phyloP scores from a whole-genome alignment of 2,113 vertebrate species.

The Formicarius rufipectus region DNA sequence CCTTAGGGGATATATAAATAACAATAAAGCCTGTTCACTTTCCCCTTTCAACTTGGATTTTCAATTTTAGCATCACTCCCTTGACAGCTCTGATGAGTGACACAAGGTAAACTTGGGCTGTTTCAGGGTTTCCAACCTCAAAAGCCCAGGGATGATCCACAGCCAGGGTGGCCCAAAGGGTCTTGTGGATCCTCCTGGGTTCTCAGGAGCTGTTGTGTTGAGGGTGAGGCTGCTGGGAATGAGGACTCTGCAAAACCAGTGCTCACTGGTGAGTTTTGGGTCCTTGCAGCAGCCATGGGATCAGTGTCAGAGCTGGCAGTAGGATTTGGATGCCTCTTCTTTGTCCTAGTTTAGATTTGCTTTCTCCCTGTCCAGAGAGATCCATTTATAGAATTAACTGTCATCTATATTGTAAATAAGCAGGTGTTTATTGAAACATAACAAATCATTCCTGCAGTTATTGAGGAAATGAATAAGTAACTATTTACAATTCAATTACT shows the following conservation, averaged over 20 bases:
- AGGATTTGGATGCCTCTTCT: background rate
- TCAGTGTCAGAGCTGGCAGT: background rate
- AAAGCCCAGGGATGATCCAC: background rate
- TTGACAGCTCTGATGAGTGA: constrained; percentile 17
- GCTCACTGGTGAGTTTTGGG: background rate
- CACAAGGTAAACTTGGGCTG: background rate
- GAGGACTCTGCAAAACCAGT: background rate
- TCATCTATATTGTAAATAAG: constrained; percentile 5
- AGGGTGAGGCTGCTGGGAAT: background rate
- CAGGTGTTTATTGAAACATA: constrained; percentile 25
- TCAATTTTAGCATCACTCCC: constrained; percentile 33
- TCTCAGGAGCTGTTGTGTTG: background rate
- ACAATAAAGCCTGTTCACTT: background rate
- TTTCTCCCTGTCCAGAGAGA: background rate
- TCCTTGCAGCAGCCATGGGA: background rate
- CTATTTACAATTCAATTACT: background rate
- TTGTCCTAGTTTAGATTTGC: background rate
- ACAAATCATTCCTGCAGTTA: background rate
- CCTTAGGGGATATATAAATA: constrained; percentile 14
- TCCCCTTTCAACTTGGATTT: background rate
- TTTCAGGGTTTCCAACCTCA: background rate
- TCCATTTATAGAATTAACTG: background rate
- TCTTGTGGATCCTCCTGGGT: background rate
- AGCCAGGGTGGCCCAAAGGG: background rate
- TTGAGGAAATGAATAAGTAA: background rate